Percentiles rank a stretch among this genome's conserved stretches.
These are phyloP conservation scores for Lacerta agilis DNA, from an alignment of 2,797 vertebrate genomes.

Conservation along the genomic window DNA sequence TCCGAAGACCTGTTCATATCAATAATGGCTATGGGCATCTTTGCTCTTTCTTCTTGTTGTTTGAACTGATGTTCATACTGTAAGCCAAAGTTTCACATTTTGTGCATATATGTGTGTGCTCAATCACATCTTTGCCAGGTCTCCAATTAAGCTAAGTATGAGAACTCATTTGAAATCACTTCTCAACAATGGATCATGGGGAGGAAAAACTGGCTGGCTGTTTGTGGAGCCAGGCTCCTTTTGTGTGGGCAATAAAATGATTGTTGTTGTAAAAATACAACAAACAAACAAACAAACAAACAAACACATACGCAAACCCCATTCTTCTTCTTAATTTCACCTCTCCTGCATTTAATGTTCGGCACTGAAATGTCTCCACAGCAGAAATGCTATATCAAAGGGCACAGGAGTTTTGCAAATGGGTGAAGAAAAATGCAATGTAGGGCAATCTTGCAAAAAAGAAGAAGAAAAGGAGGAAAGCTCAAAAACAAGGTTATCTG, in stretches of 20 bases:
- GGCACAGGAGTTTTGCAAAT: neutral
- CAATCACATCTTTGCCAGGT: slow-evolving; percentile 53
- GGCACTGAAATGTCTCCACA: neutral
- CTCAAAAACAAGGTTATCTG: neutral
- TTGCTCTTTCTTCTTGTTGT: slow-evolving; percentile 3
- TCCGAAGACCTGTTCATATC: slow-evolving; percentile 36
- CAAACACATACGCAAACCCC: neutral
- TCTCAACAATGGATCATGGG: slow-evolving; percentile 50
- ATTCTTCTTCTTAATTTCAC: too few relatives aligned
- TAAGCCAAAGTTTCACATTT: slow-evolving; percentile 20
- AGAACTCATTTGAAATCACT: slow-evolving; percentile 68
- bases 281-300: neutral
- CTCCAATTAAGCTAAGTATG: slow-evolving; percentile 62
- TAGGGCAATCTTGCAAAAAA: neutral
- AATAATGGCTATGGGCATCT: neutral
- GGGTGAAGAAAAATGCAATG: fast-evolving
- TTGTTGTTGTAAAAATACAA: neutral
- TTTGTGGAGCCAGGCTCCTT: slow-evolving; percentile 39
- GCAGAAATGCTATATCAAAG: neutral
- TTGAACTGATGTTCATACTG: slow-evolving; percentile 14
- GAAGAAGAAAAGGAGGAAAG: neutral
- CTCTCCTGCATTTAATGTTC: slow-evolving; percentile 47
- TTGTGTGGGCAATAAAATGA: slow-evolving; percentile 33
- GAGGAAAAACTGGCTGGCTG: slow-evolving; percentile 40
- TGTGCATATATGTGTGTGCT: slow-evolving; percentile 12